A percentile compares a stretch with the other conserved stretches of the same genome.
phyloP scores from a whole-genome alignment of 1,140 invertebrate genomes.

The Drosophila saltans region DNA sequence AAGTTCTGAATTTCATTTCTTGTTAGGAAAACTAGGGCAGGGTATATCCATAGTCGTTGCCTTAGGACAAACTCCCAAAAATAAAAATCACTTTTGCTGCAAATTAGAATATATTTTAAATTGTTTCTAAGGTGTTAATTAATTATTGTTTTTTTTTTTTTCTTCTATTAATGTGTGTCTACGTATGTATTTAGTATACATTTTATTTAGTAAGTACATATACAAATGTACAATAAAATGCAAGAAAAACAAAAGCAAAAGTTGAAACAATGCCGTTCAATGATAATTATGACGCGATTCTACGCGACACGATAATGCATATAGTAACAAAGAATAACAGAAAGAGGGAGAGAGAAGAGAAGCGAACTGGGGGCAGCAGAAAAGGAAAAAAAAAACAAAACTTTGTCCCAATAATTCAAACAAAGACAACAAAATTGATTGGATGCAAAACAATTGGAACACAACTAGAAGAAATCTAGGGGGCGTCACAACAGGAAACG shows the following conservation, averaged over 20 bases:
- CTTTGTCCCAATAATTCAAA: slow-evolving; percentile 34
- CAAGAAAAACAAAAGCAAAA: slow-evolving; percentile 64
- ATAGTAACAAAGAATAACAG: background rate
- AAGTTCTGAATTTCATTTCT: no score
- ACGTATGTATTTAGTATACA: background rate
- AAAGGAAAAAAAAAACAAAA: slow-evolving; percentile 21
- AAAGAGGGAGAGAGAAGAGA: background rate
- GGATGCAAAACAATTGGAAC: slow-evolving; percentile 30
- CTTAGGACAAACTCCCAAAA: background rate
- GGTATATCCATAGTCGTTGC: background rate
- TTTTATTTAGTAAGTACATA: background rate
- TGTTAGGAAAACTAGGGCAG: no score
- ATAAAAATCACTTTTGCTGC: no score
- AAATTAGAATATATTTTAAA: background rate
- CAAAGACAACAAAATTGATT: slow-evolving; percentile 45
- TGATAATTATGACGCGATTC: slow-evolving; percentile 75
- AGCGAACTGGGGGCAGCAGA: no score
- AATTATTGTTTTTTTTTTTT: background rate
- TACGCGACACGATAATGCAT: slow-evolving; percentile 23
- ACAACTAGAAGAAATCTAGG: slow-evolving; percentile 3
- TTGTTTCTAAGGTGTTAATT: slow-evolving; percentile 10
- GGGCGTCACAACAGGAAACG: slow-evolving; percentile 11
- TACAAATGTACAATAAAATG: background rate
- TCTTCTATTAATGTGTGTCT: background rate
- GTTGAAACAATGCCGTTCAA: slow-evolving; percentile 66